Evolutionary conservation across 2,113 vertebrate species (phyloP).

Genomic region (Nymphicus hollandicus): DNA sequence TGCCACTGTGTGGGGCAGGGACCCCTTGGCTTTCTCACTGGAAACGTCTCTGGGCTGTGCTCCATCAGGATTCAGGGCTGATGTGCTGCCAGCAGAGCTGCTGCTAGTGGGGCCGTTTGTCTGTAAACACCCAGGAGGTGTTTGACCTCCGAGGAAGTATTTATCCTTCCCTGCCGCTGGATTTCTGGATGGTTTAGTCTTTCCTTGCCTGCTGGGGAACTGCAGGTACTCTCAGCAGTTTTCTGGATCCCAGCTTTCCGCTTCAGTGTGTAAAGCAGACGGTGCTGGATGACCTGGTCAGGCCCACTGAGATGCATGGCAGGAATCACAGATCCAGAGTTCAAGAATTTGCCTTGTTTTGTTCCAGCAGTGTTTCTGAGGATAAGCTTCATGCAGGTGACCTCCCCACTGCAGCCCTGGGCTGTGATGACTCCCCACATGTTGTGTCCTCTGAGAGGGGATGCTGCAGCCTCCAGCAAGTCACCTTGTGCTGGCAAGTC

Average conservation of each 20-base stretch:
- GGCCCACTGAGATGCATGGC: rapidly evolving
- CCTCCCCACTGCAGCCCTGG: background rate
- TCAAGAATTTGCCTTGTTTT: background rate
- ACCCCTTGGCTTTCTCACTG: background rate
- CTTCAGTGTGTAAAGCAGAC: rapidly evolving
- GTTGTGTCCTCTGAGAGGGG: background rate
- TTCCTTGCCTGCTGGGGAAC: background rate
- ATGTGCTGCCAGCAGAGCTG: background rate
- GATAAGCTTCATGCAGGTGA: background rate
- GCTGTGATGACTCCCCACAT: rapidly evolving
- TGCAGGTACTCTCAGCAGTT: rapidly evolving
- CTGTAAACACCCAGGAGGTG: background rate
- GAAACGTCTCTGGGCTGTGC: rapidly evolving
- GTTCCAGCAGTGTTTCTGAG: rapidly evolving
- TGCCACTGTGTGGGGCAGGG: rapidly evolving
- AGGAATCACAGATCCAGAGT: rapidly evolving
- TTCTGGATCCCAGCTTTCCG: background rate
- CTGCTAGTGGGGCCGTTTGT: rapidly evolving
- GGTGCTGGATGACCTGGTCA: rapidly evolving
- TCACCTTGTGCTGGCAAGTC: background rate
- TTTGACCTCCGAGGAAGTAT: background rate
- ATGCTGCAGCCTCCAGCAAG: background rate
- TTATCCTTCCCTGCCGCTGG: background rate
- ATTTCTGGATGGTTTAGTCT: background rate
- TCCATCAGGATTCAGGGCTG: background rate